Evolutionary conservation across 2,888 invertebrate species (phyloP).

Genomic region (Lagria hirta): DNA sequence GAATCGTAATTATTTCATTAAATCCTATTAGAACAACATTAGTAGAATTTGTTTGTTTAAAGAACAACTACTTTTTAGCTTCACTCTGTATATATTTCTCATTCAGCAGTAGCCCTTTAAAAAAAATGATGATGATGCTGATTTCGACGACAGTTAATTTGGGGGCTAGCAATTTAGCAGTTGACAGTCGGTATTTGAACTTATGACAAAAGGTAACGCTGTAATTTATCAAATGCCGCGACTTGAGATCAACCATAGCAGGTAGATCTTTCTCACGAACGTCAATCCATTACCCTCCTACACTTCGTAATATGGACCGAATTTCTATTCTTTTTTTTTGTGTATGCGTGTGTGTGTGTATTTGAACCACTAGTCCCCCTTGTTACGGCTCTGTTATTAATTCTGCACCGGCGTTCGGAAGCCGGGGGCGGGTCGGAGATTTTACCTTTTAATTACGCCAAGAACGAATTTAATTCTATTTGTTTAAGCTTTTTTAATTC

Average conservation of each 20-base stretch:
- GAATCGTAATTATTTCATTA: too few relatives aligned
- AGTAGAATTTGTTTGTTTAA: too few relatives aligned
- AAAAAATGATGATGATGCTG: slow-evolving; percentile 19
- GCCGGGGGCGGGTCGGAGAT: slow-evolving; percentile 13
- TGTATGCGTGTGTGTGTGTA: not conserved
- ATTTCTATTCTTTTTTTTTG: slow-evolving; percentile 1
- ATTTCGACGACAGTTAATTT: slow-evolving; percentile 24
- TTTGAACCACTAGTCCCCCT: not conserved
- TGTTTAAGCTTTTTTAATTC: slow-evolving; percentile 5
- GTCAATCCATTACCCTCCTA: slow-evolving; percentile 9
- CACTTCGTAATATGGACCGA: slow-evolving; percentile 1
- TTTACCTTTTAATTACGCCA: slow-evolving; percentile 12
- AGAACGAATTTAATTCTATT: slow-evolving; percentile 12
- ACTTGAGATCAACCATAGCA: slow-evolving; percentile 28
- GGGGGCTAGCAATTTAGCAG: slow-evolving; percentile 27
- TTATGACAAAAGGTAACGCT: slow-evolving; percentile 38
- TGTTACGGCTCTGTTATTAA: slow-evolving; percentile 15
- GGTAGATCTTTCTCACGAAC: slow-evolving; percentile 30
- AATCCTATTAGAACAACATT: too few relatives aligned
- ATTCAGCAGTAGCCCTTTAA: too few relatives aligned
- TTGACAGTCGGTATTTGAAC: slow-evolving; percentile 40
- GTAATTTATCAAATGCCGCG: slow-evolving; percentile 39
- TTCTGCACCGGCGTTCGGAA: slow-evolving; percentile 18
- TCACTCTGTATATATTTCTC: too few relatives aligned
- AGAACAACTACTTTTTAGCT: too few relatives aligned